A percentile compares a stretch with the other conserved stretches of the same genome.
Evolutionary conservation across 2,113 vertebrate species (phyloP).

Genomic region (Condylura cristata): DNA sequence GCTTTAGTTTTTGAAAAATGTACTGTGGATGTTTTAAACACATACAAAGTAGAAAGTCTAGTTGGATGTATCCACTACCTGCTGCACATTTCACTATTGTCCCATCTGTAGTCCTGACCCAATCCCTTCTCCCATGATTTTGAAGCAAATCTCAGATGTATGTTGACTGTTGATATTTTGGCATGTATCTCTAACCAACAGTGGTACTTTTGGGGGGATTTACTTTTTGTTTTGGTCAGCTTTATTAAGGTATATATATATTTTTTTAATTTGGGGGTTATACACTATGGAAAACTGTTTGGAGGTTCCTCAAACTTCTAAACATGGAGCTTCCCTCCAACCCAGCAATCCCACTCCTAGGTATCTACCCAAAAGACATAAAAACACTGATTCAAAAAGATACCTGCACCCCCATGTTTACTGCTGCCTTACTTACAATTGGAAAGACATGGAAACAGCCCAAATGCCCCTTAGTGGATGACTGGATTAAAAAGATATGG

Average conservation of each 20-base stretch:
- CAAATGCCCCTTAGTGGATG: too few relatives aligned
- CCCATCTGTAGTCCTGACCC: neutral
- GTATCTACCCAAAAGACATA: too few relatives aligned
- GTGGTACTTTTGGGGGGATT: neutral
- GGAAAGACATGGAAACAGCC: too few relatives aligned
- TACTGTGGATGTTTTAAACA: neutral
- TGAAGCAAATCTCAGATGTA: neutral
- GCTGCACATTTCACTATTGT: neutral
- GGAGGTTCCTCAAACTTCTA: too few relatives aligned
- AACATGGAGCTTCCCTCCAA: too few relatives aligned
- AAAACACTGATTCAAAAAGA: too few relatives aligned
- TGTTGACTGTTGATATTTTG: neutral
- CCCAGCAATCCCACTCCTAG: too few relatives aligned
- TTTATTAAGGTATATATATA: neutral
- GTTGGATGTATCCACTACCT: neutral
- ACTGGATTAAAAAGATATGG: too few relatives aligned
- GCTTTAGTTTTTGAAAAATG: neutral
- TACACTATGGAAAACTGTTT: too few relatives aligned
- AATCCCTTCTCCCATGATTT: neutral
- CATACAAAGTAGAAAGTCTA: neutral
- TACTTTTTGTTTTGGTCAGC: constrained; percentile 9
- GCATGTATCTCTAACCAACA: neutral
- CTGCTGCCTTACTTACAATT: too few relatives aligned
- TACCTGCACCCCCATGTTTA: too few relatives aligned
- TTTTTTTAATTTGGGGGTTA: too few relatives aligned